These are phyloP conservation scores for Rhyzopertha dominica DNA, from an alignment of 1,140 invertebrate genomes.

Conservation along the genomic window DNA sequence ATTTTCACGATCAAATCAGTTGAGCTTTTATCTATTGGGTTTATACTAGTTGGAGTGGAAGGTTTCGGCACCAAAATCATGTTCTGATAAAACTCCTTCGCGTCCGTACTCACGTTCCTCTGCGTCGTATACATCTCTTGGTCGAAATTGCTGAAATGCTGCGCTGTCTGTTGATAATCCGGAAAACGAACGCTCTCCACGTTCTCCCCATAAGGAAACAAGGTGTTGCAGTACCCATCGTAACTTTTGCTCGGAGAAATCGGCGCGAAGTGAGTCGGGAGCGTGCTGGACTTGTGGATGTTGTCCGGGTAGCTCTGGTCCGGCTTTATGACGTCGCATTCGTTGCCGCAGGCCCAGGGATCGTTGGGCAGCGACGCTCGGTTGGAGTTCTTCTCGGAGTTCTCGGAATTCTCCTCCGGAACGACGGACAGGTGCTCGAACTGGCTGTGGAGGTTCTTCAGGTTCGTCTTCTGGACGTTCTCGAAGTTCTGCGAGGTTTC, in stretches of 20 bases:
- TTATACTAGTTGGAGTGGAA: slow-evolving; percentile 7
- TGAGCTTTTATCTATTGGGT: slow-evolving; percentile 28
- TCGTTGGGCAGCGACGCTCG: slow-evolving; percentile 19
- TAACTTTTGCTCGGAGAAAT: slow-evolving; percentile 34
- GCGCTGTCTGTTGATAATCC: slow-evolving; percentile 2
- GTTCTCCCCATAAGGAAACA: slow-evolving; percentile 6
- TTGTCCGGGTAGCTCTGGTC: slow-evolving; percentile 39
- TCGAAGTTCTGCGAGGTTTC: slow-evolving; percentile 41
- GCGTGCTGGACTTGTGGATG: slow-evolving; percentile 17
- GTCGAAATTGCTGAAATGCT: slow-evolving; percentile 20
- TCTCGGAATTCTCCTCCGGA: slow-evolving; percentile 60
- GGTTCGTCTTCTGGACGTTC: slow-evolving; percentile 43
- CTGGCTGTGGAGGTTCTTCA: slow-evolving; percentile 51
- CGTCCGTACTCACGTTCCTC: slow-evolving; percentile 26
- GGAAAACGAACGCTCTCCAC: no score
- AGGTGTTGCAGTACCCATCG: slow-evolving; percentile 19
- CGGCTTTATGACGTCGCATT: slow-evolving; percentile 40
- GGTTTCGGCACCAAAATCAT: slow-evolving; percentile 29
- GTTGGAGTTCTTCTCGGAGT: slow-evolving; percentile 46
- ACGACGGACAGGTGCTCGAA: slow-evolving; percentile 73
- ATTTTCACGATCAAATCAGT: slow-evolving; percentile 41
- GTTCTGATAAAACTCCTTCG: slow-evolving; percentile 32
- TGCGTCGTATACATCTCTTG: slow-evolving; percentile 24
- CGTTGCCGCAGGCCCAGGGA: slow-evolving; percentile 36
- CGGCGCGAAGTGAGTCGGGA: slow-evolving; percentile 44